A percentile compares a stretch with the other conserved stretches of the same genome.
These are phyloP conservation scores for Cheilosia urbana DNA, from an alignment of 2,888 invertebrate species.

Conservation along the genomic window DNA sequence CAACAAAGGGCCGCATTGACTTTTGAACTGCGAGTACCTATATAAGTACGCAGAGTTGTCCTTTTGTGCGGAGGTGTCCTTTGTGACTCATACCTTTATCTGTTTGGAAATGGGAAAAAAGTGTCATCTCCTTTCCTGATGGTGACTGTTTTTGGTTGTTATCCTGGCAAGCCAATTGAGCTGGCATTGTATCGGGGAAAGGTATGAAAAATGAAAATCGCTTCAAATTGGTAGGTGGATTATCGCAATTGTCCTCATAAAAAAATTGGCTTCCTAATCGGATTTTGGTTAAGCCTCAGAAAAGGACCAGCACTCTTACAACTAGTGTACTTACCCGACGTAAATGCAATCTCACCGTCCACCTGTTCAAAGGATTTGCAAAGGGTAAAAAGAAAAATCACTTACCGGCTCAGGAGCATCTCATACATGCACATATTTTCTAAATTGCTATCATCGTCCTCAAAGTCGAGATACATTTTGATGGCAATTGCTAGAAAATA, in stretches of 20 bases:
- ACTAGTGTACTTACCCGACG: slow-evolving; percentile 60
- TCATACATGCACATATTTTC: slow-evolving; percentile 75
- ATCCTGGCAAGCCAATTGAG: slow-evolving; percentile 42
- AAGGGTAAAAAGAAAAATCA: slow-evolving; percentile 30
- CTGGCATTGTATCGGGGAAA: slow-evolving; percentile 22
- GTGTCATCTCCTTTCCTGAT: slow-evolving; percentile 29
- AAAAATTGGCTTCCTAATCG: slow-evolving; percentile 53
- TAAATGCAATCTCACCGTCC: slow-evolving; percentile 5
- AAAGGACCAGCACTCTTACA: slow-evolving; percentile 16
- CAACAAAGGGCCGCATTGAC: slow-evolving; percentile 55
- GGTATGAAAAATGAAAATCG: slow-evolving; percentile 45
- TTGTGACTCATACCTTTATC: slow-evolving; percentile 28
- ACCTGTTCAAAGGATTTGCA: slow-evolving; percentile 43
- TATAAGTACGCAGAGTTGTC: slow-evolving; percentile 21
- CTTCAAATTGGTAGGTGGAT: slow-evolving; percentile 65
- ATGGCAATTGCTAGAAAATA: slow-evolving; percentile 51
- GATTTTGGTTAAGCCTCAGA: slow-evolving; percentile 43
- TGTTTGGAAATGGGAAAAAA: not conserved
- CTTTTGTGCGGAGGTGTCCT: slow-evolving; percentile 37
- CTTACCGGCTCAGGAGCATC: slow-evolving; percentile 74
- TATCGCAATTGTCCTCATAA: slow-evolving; percentile 36
- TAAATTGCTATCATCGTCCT: slow-evolving; percentile 71
- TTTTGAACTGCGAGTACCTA: slow-evolving; percentile 37
- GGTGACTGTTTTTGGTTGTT: slow-evolving; percentile 22
- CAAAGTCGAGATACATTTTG: slow-evolving; percentile 71